Evolutionary conservation across 2,888 invertebrate species (phyloP), one percentile per base, ranked within the genome.

Genomic region (Leucophenga montana): DNA sequence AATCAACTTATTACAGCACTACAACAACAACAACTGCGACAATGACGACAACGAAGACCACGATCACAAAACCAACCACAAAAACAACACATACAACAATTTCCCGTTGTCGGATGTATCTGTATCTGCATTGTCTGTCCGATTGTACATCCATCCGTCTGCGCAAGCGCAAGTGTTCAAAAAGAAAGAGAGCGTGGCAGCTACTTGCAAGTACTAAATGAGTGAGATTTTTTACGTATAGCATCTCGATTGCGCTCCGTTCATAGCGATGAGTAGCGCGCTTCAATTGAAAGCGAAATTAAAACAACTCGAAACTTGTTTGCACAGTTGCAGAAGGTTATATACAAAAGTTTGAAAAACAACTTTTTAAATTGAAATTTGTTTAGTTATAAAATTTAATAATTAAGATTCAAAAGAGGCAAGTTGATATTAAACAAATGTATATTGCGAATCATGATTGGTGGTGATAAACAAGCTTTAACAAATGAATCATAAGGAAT

Each of bases 1-100:
- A 85, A 85, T 83, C 84, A 79, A 82, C 80, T 77, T 84, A 85
- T 85, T 85, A 85, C 84, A 72, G 85, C 85, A 84, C 77, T 64
- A 70, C 68, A 46, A 39, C 67, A 66, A 48, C 50, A 44, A 57
- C 53, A 44, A 48, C 50, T 48, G 57, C 56, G 31, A 61, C 67
- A 66, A 31, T 65, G 46, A 67, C 50, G 39, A 57, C 53, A 31
- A 48, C 54, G 53, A 61, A 48, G 31, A 61, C 67, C 67, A 44
- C 67, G 53, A 67, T 65, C 53, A 27, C 71, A 53, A 56, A 69
- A 54, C 64, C 50, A 54, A 33, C 56, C 39, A 64, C 50, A 54
- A 53, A 67, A 67, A 65, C 67, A 67, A 64, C 67, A 71, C 48
- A 64, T 67, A 72, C 72, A 68, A 68, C 75, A 68, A 80, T 80